phyloP scores from a whole-genome alignment of 2,113 vertebrate genomes.

The Suncus etruscus region DNA sequence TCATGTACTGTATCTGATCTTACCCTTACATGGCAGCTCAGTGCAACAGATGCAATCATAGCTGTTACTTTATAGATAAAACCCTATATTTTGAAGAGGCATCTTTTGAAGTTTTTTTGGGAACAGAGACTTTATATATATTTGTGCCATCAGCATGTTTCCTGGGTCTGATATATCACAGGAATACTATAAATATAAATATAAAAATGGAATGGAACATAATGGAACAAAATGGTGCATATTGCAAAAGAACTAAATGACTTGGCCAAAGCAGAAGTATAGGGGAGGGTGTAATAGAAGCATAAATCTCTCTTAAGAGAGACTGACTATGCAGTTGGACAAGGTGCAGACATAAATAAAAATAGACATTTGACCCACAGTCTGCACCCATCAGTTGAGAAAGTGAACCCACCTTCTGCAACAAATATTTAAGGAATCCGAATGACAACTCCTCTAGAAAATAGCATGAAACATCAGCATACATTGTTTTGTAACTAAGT shows the following conservation, averaged over 20 bases:
- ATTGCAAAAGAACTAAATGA: not conserved
- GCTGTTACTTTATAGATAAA: slow-evolving; percentile 45
- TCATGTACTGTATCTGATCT: slow-evolving; percentile 41
- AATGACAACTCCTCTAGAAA: not conserved
- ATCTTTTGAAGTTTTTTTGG: slow-evolving; percentile 15
- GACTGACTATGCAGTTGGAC: not conserved
- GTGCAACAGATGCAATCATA: slow-evolving; percentile 30
- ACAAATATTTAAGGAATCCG: not conserved
- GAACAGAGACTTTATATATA: not conserved
- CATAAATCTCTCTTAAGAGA: not conserved
- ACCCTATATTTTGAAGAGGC: slow-evolving; percentile 29
- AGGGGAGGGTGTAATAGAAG: not conserved
- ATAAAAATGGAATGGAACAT: not conserved
- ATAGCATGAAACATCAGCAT: not conserved
- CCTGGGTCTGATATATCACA: not conserved
- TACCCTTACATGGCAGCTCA: not conserved
- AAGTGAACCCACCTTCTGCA: not conserved
- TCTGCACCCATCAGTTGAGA: not conserved
- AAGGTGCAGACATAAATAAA: not conserved
- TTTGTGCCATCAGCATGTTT: not conserved
- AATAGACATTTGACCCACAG: not conserved
- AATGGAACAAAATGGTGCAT: not conserved
- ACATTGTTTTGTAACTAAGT: not conserved
- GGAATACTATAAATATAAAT: not conserved
- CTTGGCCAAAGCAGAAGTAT: not conserved